Evolutionary conservation across 1,140 invertebrate species (phyloP).

Genomic region (Teleopsis dalmanni): DNA sequence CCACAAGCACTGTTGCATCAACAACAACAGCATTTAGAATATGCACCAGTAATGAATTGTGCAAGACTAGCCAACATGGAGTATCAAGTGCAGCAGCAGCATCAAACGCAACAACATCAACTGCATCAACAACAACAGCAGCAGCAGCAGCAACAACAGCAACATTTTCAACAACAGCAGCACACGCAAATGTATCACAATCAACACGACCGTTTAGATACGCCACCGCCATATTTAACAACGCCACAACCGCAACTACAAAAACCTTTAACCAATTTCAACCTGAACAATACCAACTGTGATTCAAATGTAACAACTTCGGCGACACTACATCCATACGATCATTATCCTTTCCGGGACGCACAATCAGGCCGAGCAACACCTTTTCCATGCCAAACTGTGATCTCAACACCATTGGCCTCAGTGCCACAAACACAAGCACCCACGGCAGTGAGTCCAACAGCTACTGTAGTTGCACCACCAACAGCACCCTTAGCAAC

Average conservation of each 20-base stretch:
- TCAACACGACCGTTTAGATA: background rate
- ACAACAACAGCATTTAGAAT: constrained; percentile 29
- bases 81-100: constrained; percentile 33
- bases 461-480: constrained; percentile 7
- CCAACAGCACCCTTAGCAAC: constrained; percentile 10
- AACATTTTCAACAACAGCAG: constrained; percentile 7
- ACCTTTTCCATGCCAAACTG: constrained; percentile 48
- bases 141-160: constrained; percentile 8
- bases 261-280: background rate
- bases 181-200: constrained; percentile 1
- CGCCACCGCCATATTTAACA: background rate
- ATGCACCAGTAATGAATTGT: constrained; percentile 35
- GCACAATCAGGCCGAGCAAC: constrained; percentile 52
- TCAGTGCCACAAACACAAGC: constrained; percentile 13
- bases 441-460: constrained; percentile 18
- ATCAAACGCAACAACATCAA: constrained; percentile 16
- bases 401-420: constrained; percentile 12
- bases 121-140: constrained; percentile 15
- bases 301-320: constrained; percentile 2
- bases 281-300: constrained; percentile 10
- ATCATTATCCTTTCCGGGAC: constrained; percentile 46
- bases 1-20: constrained; percentile 20
- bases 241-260: background rate
- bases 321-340: constrained; percentile 45
- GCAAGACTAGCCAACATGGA: constrained; percentile 37